Percentiles rank a stretch among this genome's conserved stretches.
These are phyloP conservation scores for Numenius arquata DNA, from an alignment of 2,113 vertebrate species.

Conservation along the genomic window DNA sequence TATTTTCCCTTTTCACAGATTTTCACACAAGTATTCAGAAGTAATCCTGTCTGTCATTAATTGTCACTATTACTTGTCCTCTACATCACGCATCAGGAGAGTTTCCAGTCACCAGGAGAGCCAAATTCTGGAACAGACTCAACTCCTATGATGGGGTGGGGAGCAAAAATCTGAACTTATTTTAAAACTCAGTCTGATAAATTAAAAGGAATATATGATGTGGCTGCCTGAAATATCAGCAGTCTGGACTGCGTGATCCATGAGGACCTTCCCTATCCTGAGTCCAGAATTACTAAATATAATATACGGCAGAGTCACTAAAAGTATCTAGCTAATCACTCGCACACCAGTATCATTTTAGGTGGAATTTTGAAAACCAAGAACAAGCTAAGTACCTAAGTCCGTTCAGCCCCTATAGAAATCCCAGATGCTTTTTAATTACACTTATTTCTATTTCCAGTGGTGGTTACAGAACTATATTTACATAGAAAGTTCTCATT, in stretches of 20 bases:
- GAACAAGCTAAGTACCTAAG: not conserved
- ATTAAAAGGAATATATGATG: conserved; percentile 13
- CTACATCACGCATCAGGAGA: not conserved
- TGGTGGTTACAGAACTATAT: not conserved
- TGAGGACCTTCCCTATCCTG: conserved; percentile 3
- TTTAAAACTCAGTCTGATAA: conserved; percentile 39
- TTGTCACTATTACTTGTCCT: not conserved
- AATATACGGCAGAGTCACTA: not conserved
- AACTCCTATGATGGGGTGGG: not conserved
- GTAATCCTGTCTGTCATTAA: not conserved
- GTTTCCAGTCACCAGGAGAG: not conserved
- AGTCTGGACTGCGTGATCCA: not conserved
- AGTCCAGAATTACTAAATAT: conserved; percentile 12
- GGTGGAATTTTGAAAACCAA: not conserved
- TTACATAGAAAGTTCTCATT: not conserved
- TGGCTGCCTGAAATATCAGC: conserved; percentile 49
- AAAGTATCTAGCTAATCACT: conserved; percentile 18
- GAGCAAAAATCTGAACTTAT: conserved; percentile 9
- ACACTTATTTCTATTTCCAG: not conserved
- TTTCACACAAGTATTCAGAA: not conserved
- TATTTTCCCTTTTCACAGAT: not conserved
- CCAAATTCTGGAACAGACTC: not conserved
- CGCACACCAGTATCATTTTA: not conserved
- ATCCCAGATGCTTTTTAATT: not conserved
- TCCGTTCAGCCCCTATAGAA: not conserved